Conservation (phyloP, 2,888 invertebrate species). For the Mylabris sibirica region DNA sequence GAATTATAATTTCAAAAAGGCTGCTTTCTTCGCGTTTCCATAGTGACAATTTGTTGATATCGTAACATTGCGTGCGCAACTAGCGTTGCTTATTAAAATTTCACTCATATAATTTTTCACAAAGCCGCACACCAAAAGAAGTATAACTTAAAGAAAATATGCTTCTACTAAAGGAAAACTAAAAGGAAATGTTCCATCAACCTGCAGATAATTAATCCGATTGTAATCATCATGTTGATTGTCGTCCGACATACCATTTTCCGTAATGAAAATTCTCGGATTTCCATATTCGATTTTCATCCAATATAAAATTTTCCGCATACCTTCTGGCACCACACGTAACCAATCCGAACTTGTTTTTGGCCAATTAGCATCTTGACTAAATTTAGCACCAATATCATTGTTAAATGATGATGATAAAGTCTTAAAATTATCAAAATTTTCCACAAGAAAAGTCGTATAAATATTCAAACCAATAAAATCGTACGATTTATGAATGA, state of each 20-base stretch:
- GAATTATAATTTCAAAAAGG: too few species aligned
- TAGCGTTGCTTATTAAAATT: too few species aligned
- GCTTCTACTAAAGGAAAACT: too few species aligned
- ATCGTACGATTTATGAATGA: conserved; percentile 39
- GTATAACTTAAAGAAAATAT: too few species aligned
- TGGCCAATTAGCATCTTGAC: conserved; percentile 69
- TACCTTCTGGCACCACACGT: conserved; percentile 65
- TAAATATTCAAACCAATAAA: conserved; percentile 42
- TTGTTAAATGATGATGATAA: conserved; percentile 67
- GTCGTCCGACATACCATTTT: conserved; percentile 66
- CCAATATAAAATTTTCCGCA: conserved; percentile 65
- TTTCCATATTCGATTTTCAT: conserved; percentile 58
- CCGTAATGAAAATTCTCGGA: conserved; percentile 66
- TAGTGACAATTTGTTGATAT: too few species aligned
- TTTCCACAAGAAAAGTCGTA: conserved; percentile 37
- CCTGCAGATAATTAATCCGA: conserved; percentile 55
- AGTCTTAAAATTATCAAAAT: neutral
- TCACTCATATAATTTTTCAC: too few species aligned
- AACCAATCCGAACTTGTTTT: conserved; percentile 47
- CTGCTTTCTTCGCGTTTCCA: too few species aligned
- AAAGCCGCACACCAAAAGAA: too few species aligned
- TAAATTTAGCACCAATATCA: conserved; percentile 68
- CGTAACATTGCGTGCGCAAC: too few species aligned
- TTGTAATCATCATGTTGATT: conserved; percentile 62
- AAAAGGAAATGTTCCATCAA: neutral